Base-by-base conservation (phyloP, 1,140 invertebrate genomes). In the Zaprionus davidi region DNA sequence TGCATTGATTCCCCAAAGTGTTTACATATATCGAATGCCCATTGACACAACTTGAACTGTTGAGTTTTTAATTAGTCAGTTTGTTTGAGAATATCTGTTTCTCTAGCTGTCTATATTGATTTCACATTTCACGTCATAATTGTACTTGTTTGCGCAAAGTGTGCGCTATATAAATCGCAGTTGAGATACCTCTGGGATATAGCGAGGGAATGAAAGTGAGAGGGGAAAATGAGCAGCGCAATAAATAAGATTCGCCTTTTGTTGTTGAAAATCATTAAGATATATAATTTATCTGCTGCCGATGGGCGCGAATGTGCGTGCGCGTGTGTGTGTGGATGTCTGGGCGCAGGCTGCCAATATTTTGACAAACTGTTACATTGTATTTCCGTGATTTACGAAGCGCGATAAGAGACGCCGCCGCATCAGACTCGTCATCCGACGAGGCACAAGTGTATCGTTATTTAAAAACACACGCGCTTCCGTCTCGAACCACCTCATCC, bases 361-460 rank as follows among this genome's bases (percentile, higher is more conserved):
- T 76, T 67, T 82, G 69, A 79, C 78, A 81, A 82, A 81, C 71
- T 71, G 71, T 81, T 81, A 66, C 76, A 82, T 78, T 82, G 78
- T 78, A 69, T 68, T 74, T 71, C 66, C 62, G 71, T 69, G 78
- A 78, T 78, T 78, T 78, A 78, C 66, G 68, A 41, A 55, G 20
- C 22, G 57, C 56, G 56, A 71, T 74, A 64, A 76, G 64, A 73
- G 70, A 51, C 53, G 44, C 65, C 41, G 41, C 28, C 56, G 41
- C 67, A 59, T 68, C 65, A 36, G 71, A 38, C 38, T 57, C 66
- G 36, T 64, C 67, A 63, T 46, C 34, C 63, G 59, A 71, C 46
- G 46, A 51, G 46, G 63, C 76, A 75, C 79, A 76, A 77, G 69
- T 69, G 75, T 76, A 81, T 68, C 71, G 71, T 71, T 78, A 74